Evolutionary conservation across 2,797 vertebrate species (phyloP).

Genomic region (Chelmon rostratus): DNA sequence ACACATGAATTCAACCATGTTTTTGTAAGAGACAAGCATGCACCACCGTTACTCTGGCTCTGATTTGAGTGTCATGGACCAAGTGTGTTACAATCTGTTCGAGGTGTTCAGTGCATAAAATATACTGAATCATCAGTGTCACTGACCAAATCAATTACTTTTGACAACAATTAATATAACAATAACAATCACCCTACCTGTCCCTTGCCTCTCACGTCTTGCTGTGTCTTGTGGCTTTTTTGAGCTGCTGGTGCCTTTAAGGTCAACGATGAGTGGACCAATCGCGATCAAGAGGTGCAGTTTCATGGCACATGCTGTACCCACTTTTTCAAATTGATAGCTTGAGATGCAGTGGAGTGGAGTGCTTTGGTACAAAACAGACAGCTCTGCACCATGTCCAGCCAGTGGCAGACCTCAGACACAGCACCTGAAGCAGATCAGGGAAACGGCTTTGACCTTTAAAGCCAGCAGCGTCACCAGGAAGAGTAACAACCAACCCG

Average conservation of each 20-base stretch:
- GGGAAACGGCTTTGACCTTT: constrained; percentile 57
- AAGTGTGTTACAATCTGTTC: constrained; percentile 1
- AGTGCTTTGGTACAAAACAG: not conserved
- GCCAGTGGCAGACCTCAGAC: constrained; percentile 13
- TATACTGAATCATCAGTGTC: constrained; percentile 1
- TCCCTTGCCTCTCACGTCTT: not conserved
- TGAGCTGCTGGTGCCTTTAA: not conserved
- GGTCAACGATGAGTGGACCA: not conserved
- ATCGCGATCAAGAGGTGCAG: not conserved
- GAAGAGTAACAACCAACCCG: constrained; percentile 30
- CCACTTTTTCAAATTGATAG: constrained; percentile 20
- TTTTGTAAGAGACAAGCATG: not conserved
- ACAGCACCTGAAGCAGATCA: constrained; percentile 39
- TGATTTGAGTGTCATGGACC: constrained; percentile 22
- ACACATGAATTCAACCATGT: constrained; percentile 24
- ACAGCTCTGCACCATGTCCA: constrained; percentile 9
- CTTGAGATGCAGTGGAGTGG: constrained; percentile 1
- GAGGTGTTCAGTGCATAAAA: constrained; percentile 1
- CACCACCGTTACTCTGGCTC: not conserved
- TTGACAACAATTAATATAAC: not conserved
- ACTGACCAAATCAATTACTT: not conserved
- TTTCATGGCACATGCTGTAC: not conserved
- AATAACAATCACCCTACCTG: not conserved
- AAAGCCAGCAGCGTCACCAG: constrained; percentile 39
- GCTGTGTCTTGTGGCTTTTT: not conserved